A percentile compares a stretch with the other conserved stretches of the same genome.
These are phyloP conservation scores for Neomonachus schauinslandi DNA, from an alignment of 2,113 vertebrate genomes.

Conservation along the genomic window DNA sequence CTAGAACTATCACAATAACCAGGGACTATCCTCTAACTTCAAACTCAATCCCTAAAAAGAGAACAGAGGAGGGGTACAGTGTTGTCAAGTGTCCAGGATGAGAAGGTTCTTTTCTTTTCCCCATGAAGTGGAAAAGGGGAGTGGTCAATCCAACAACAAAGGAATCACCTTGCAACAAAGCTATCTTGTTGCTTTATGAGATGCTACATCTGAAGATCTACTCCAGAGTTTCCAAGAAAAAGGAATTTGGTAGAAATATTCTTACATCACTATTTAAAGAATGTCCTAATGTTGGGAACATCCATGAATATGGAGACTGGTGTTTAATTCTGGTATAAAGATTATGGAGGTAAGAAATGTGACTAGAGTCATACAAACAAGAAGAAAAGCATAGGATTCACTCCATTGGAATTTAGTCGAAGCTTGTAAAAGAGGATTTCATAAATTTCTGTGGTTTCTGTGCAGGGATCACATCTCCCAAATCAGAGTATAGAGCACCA, in stretches of 20 bases:
- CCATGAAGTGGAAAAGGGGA: not conserved
- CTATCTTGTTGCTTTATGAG: not conserved
- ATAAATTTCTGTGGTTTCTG: not conserved
- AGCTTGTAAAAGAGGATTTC: not conserved
- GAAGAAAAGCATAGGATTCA: not conserved
- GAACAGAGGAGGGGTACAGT: not conserved
- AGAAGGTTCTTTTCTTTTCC: not conserved
- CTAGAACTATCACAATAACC: not conserved
- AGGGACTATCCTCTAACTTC: not conserved
- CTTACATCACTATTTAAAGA: not conserved
- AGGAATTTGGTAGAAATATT: not conserved
- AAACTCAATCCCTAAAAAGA: not conserved
- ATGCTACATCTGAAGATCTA: not conserved
- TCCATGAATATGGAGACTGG: not conserved
- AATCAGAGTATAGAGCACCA: not conserved
- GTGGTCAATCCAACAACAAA: not conserved
- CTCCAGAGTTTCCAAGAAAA: not conserved
- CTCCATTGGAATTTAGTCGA: not conserved
- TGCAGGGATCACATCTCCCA: not conserved
- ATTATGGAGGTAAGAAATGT: not conserved
- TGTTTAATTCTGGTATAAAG: not conserved
- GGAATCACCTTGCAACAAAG: not conserved
- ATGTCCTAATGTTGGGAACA: not conserved
- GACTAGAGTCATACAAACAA: not conserved
- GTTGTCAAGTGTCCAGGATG: not conserved